Conservation (phyloP, 2,888 invertebrate genomes). For the Hylaea fasciaria region DNA sequence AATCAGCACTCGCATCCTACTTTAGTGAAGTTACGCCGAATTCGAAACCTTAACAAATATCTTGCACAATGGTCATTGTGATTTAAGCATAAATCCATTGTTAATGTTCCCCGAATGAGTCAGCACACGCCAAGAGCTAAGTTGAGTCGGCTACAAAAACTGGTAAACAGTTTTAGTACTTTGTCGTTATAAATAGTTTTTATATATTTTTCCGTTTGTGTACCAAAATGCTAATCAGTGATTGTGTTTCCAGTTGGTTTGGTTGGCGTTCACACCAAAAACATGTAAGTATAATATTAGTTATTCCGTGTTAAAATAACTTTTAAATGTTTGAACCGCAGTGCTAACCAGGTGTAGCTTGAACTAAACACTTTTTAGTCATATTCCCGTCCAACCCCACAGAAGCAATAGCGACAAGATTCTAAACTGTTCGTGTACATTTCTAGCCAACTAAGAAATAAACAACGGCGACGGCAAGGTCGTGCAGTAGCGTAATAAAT, state of each 20-base stretch:
- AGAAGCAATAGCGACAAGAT: constrained; percentile 1
- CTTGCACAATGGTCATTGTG: constrained; percentile 66
- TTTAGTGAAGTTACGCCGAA: constrained; percentile 23
- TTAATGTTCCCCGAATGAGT: constrained; percentile 60
- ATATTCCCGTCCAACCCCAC: background rate
- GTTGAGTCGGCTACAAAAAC: constrained; percentile 20
- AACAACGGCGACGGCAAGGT: constrained; percentile 43
- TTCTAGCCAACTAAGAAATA: constrained; percentile 24
- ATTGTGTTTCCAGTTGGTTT: background rate
- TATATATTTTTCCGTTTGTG: background rate
- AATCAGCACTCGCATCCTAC: constrained; percentile 18
- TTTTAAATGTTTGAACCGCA: too few species aligned
- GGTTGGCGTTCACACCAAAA: too few species aligned
- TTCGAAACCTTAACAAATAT: constrained; percentile 24
- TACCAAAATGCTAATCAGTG: background rate
- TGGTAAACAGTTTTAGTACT: constrained; percentile 12
- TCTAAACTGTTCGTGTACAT: constrained; percentile 1
- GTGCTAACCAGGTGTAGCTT: too few species aligned
- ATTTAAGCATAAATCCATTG: constrained; percentile 55
- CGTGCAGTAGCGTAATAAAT: constrained; percentile 39
- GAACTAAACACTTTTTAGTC: background rate
- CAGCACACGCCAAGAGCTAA: constrained; percentile 45
- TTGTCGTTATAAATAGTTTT: background rate
- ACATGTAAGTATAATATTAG: too few species aligned
- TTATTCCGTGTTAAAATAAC: too few species aligned